phyloP scores from a whole-genome alignment of 2,797 vertebrate genomes.

The Platyrinchus mystaceus region DNA sequence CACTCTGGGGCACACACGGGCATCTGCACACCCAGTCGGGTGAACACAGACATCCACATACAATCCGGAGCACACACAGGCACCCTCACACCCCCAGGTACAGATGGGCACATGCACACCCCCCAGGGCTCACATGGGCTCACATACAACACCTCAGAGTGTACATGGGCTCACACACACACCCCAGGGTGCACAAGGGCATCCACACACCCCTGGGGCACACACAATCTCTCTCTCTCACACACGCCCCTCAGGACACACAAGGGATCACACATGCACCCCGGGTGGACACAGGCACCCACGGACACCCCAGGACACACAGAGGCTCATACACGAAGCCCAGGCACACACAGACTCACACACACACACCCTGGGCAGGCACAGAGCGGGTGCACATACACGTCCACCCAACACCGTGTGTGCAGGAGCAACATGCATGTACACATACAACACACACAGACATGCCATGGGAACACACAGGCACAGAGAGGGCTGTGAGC shows the following conservation, averaged over 20 bases:
- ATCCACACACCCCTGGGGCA: neutral
- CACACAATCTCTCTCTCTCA: neutral
- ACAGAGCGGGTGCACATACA: rapidly evolving
- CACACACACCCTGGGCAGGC: too few species aligned
- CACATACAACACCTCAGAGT: neutral
- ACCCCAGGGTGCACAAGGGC: neutral
- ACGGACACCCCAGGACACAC: neutral
- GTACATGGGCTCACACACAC: neutral
- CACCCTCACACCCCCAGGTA: neutral
- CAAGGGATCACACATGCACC: neutral
- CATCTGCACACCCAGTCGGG: neutral
- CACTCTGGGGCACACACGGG: neutral
- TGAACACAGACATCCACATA: neutral
- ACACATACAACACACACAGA: neutral
- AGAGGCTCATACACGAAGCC: neutral
- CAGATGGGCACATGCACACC: too few species aligned
- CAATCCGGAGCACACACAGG: neutral
- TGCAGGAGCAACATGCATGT: neutral
- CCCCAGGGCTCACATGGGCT: neutral
- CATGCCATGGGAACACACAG: rapidly evolving
- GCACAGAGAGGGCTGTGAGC: neutral
- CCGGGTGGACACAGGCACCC: neutral
- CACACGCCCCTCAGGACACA: neutral
- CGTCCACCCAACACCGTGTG: rapidly evolving
- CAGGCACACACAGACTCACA: too few species aligned